phyloP scores from a whole-genome alignment of 2,888 invertebrate genomes.

The Cecidostiba fungosa region DNA sequence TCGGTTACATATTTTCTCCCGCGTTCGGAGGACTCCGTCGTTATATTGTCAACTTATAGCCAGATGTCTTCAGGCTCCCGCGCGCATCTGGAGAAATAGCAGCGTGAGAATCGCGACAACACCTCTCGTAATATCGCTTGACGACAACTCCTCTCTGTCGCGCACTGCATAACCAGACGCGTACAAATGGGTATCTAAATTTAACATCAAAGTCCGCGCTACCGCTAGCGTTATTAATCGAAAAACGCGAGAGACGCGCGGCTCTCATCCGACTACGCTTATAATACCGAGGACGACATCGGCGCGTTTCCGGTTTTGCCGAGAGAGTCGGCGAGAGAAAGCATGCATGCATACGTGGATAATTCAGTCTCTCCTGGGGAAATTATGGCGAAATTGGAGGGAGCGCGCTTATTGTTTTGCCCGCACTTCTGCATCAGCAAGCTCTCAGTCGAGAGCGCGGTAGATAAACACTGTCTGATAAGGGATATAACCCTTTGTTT shows the following conservation, averaged over 20 bases:
- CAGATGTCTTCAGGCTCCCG: constrained; percentile 35
- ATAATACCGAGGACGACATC: not conserved
- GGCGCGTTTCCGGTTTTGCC: constrained; percentile 51
- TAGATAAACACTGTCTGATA: constrained; percentile 59
- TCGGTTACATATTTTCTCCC: constrained; percentile 5
- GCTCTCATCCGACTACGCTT: not conserved
- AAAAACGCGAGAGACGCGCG: constrained; percentile 37
- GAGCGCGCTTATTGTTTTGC: constrained; percentile 58
- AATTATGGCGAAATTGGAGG: constrained; percentile 60
- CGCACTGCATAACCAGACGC: too few species aligned
- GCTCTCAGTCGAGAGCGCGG: constrained; percentile 5
- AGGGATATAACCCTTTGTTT: constrained; percentile 61
- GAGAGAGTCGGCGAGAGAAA: not conserved
- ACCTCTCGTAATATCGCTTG: not conserved
- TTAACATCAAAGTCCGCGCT: not conserved
- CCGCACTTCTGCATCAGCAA: constrained; percentile 52
- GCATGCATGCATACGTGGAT: constrained; percentile 47
- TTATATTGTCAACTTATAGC: not conserved
- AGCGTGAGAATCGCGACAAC: not conserved
- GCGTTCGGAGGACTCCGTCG: not conserved
- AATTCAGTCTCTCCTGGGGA: constrained; percentile 53
- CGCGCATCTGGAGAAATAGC: constrained; percentile 29
- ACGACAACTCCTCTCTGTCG: too few species aligned
- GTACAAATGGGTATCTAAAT: not conserved
- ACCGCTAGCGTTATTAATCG: constrained; percentile 10